These are phyloP conservation scores for Conops quadrifasciatus DNA, from an alignment of 2,888 invertebrate species.

Conservation along the genomic window DNA sequence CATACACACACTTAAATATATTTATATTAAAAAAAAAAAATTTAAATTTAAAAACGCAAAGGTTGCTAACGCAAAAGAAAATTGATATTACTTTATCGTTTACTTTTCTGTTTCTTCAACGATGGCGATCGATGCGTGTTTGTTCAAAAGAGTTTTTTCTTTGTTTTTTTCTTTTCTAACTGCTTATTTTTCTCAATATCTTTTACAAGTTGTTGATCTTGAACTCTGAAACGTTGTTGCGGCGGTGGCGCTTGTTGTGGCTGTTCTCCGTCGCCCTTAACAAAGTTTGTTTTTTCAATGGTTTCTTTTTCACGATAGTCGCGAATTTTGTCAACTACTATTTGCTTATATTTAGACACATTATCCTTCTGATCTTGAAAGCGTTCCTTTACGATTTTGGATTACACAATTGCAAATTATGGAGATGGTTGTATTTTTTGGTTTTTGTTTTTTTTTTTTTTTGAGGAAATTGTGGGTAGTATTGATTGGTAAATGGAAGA, in stretches of 20 bases:
- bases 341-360: constrained; percentile 29
- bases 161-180: constrained; percentile 31
- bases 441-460: not conserved
- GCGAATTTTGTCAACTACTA: constrained; percentile 24
- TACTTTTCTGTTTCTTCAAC: not conserved
- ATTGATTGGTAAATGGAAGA: constrained; percentile 9
- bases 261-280: not conserved
- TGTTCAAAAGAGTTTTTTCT: constrained; percentile 31
- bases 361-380: constrained; percentile 27
- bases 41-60: too few species aligned
- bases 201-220: constrained; percentile 14
- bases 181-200: constrained; percentile 22
- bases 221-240: not conserved
- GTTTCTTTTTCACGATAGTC: not conserved
- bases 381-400: constrained; percentile 22
- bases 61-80: too few species aligned
- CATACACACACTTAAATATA: not conserved
- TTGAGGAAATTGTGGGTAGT: not conserved
- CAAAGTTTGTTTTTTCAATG: constrained; percentile 19
- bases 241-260: too few species aligned
- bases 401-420: constrained; percentile 1
- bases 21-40: too few species aligned
- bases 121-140: not conserved
- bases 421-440: not conserved
- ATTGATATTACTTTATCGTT: too few species aligned